Base-by-base conservation (phyloP, 2,888 invertebrate species). In the Melanophora roralis region DNA sequence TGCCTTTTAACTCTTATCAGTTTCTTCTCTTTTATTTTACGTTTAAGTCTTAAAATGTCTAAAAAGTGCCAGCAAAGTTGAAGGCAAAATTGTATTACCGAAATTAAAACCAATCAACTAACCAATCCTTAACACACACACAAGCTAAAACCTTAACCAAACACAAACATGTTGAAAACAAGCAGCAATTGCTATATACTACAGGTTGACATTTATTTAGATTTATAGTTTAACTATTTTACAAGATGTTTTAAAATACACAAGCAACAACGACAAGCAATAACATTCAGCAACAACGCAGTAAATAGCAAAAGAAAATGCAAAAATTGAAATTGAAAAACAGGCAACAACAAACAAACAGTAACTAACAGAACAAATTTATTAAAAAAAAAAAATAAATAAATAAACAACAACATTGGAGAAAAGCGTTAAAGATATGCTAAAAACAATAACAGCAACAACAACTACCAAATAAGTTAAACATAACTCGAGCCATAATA, bases 191-290 rank as follows among this genome's bases (percentile, higher is more conserved):
- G 75, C 79, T 76, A 57, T 68, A 72, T 76, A 71, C 75, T 80
- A 75, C 75, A 80, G 79, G 79, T 80, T 80, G 79, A 80, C 79
- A 80, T 80, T 80, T 80, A 80, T 80, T 75, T 75, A 80, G 79
- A 80, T 80, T 80, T 80, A 80, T 80, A 80, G 79, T 80, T 80
- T 72, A 76, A 76, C 79, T 80, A 80, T 80, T 75, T 72, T 75
- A 75, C 79, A 75, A 75, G 71, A 80, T 80, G 75, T 80, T 76
- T 73, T 73, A 21, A 65, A 57, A 59, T 49, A 59, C 57, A 57
- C 47, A 57, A 8, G 23, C 21, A 36, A 64, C 51, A 57, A 64
- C 38, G 49, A 14, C n/a, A 14, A 60, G 43, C 45, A 67, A 40
- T 59, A 55, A 62, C 38, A 60, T 1, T 27, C 27, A 53, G 32